These are phyloP conservation scores for Melanerpes aurifrons DNA, from an alignment of 2,113 vertebrate species.

Conservation along the genomic window DNA sequence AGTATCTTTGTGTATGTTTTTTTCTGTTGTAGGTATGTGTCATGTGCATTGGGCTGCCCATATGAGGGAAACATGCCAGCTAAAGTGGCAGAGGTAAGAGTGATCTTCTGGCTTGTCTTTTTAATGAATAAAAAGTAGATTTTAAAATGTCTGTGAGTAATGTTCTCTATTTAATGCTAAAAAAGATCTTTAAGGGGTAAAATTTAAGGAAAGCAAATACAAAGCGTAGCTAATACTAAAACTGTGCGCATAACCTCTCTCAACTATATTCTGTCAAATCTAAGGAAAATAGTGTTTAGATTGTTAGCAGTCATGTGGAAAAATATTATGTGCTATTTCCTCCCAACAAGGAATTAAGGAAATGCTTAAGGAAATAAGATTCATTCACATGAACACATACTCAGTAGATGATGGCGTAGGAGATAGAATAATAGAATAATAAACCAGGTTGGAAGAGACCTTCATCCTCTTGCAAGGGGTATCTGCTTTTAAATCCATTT, in stretches of 20 bases:
- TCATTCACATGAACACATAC: neutral
- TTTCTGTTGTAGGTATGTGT: conserved; percentile 86
- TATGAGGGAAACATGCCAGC: conserved; percentile 86
- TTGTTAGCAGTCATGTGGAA: neutral
- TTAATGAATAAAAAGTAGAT: neutral
- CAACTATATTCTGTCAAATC: neutral
- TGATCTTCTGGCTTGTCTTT: neutral
- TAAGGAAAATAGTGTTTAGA: neutral
- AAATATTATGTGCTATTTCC: neutral
- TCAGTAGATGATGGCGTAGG: neutral
- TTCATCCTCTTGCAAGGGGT: neutral
- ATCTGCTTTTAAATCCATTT: neutral
- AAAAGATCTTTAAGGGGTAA: neutral
- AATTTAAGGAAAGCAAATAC: neutral
- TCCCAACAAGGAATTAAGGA: neutral
- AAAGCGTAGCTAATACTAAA: neutral
- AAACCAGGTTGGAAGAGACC: too few species aligned
- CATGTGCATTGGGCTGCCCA: conserved; percentile 91
- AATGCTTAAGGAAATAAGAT: neutral
- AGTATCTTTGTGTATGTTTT: conserved; percentile 12
- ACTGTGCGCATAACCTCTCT: neutral
- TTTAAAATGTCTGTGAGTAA: neutral
- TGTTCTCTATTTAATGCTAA: neutral
- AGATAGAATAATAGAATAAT: too few species aligned
- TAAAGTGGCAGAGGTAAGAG: conserved; percentile 90